Evolutionary conservation across 2,888 invertebrate genomes (phyloP), one percentile per base, ranked within the genome.

Genomic region (Micoletzkya japonica): DNA sequence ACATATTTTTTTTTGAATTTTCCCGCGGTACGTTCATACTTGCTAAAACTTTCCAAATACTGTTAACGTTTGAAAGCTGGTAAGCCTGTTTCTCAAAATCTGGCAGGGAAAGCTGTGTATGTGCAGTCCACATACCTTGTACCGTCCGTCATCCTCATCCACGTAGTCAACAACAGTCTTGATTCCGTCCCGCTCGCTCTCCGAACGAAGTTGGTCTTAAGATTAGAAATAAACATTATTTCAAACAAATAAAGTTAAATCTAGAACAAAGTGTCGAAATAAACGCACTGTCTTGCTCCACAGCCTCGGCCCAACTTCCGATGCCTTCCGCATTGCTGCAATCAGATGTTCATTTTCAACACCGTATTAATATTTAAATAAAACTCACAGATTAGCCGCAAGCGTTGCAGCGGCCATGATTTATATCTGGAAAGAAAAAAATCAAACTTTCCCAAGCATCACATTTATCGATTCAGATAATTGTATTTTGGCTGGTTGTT

Each of bases 281-380:
- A 2, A 39, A 59, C 76, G 73, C 30, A 80, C 78, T 72, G 44
- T 80, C 81, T 70, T 81, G 76, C 52, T 80, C 80, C n/a, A 80
- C 79, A 44, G 77, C 82, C 61, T 82, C 82, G 36, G 81, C 82
- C 82, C 82, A 82, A 61, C 76, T 78, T 71, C 76, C 78, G 50
- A 82, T 79, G 63, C 77, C 77, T 6, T 76, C 75, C 36, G 76
- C 74, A n/a, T 64, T 37, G 1, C 63, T 64, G 20, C 39, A 66
- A 26, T 56, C 3, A 4, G 50, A 50, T 20, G 20, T 50, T 4
- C 50, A 20, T 50, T 20, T 3, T 50, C n/a, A 50, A 4, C 20
- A 50, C 50, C 4, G 24, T 24, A 50, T n/a, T 10, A 50, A 4
- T 4, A 50, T 10, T 39, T 10, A 39, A 39, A 6, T 17, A 39